phyloP scores from a whole-genome alignment of 2,797 vertebrate genomes.

The Anolis apletophallus region DNA sequence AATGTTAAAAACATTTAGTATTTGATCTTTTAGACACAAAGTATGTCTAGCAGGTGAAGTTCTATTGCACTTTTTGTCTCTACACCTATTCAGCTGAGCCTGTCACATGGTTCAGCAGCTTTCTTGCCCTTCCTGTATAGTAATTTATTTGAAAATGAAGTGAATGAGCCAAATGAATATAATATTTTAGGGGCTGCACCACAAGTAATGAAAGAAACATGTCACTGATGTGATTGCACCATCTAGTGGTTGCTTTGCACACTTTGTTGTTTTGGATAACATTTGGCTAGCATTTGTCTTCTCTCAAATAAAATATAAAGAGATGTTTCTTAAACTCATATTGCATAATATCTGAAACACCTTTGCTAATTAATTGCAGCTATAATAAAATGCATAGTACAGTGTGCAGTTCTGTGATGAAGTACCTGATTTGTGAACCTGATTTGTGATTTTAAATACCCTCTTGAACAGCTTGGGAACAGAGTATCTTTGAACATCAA shows the following conservation, averaged over 20 bases:
- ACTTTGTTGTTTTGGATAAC: constrained; percentile 25
- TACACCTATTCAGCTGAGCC: constrained; percentile 55
- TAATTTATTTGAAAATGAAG: constrained; percentile 72
- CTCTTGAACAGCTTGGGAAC: not conserved
- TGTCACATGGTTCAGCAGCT: constrained; percentile 30
- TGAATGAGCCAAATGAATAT: constrained; percentile 52
- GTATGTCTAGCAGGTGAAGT: constrained; percentile 35
- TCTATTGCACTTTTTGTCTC: constrained; percentile 47
- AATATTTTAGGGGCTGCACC: constrained; percentile 16
- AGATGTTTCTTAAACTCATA: constrained; percentile 4
- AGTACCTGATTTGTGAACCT: not conserved
- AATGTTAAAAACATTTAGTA: constrained; percentile 25
- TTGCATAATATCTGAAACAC: constrained; percentile 8
- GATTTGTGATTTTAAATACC: not conserved
- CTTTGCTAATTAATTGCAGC: constrained; percentile 7
- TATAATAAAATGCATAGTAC: not conserved
- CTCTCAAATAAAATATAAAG: constrained; percentile 3
- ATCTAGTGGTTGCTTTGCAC: constrained; percentile 61
- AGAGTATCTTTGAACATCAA: not conserved
- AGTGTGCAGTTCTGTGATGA: not conserved
- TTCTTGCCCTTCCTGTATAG: constrained; percentile 67
- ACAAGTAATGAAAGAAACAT: constrained; percentile 36
- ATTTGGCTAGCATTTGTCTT: not conserved
- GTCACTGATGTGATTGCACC: constrained; percentile 63
- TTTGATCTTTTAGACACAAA: constrained; percentile 24